A percentile compares a stretch with the other conserved stretches of the same genome.
These are phyloP conservation scores for Phania funesta DNA, from an alignment of 2,888 invertebrate genomes.

Conservation along the genomic window DNA sequence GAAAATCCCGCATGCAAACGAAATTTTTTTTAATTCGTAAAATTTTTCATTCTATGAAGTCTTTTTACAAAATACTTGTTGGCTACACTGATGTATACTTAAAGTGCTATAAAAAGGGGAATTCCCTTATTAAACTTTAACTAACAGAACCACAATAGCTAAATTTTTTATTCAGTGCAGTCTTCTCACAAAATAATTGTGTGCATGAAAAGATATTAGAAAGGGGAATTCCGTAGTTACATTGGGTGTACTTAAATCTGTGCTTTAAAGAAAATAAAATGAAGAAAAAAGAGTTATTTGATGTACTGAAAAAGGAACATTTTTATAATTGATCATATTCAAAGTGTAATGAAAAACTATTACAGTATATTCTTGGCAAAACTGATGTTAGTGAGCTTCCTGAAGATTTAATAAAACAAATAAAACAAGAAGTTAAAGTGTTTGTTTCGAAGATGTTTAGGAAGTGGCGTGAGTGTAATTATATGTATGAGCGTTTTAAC, in stretches of 20 bases:
- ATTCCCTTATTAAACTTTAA: too few relatives aligned
- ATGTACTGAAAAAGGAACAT: neutral
- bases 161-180: neutral
- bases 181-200: neutral
- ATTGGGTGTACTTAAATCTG: neutral
- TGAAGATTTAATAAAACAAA: too few relatives aligned
- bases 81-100: too few relatives aligned
- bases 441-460: constrained; percentile 27
- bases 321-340: neutral
- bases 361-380: neutral
- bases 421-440: neutral
- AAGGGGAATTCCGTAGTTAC: neutral
- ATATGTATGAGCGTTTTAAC: constrained; percentile 24
- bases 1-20: neutral
- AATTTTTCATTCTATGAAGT: too few relatives aligned
- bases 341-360: neutral
- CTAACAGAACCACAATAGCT: too few relatives aligned
- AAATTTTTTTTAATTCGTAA: too few relatives aligned
- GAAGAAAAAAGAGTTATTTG: neutral
- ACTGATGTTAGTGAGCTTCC: neutral
- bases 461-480: constrained; percentile 14
- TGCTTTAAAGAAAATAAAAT: neutral
- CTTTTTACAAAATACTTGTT: too few relatives aligned
- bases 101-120: too few relatives aligned
- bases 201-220: neutral